Base-by-base conservation (phyloP, 2,113 vertebrate species). In the Crocuta crocuta region DNA sequence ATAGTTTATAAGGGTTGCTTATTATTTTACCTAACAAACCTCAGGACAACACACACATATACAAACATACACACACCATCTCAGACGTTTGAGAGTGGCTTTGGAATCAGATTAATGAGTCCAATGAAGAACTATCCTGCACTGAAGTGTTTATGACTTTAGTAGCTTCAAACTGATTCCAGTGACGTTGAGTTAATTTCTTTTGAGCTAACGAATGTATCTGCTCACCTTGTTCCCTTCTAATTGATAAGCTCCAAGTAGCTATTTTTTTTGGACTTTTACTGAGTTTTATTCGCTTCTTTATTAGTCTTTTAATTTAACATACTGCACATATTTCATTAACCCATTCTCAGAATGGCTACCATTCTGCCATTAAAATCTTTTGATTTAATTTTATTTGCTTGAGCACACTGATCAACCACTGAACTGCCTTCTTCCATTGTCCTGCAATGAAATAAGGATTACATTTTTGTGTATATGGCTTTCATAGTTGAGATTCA, bases 401-500 rank as follows among this genome's bases (percentile, higher is more conserved):
- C 98, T 92, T 81, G 97, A 55, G 80, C 7, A 93, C 98, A 95
- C 97, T 94, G 94, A 96, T 95, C 78, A 86, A 98, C 98, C 85
- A 97, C 98, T 98, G 99, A 99, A 98, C 98, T 97, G 98, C 98
- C 98, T 98, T 97, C 98, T 98, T 97, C 96, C 96, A 12, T 79
- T 97, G 98, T 98, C 97, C 98, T 98, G 97, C 98, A 97, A 55
- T 98, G 98, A 97, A 94, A 98, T 98, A 98, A 98, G 98, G 97
- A 98, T 98, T 98, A 98, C 95, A 79, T 98, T 97, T 98, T 98
- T 99, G 98, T 99, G 98, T 98, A 97, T 96, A 96, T 97, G 98
- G 98, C 98, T 99, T 99, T 98, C 98, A 98, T 98, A 98, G 98
- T 98, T 98, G 98, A 97, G 98, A 92, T 98, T 98, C 98, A 97